Evolutionary conservation across 2,888 invertebrate genomes (phyloP).

Genomic region (Exephanes ischioxanthus): DNA sequence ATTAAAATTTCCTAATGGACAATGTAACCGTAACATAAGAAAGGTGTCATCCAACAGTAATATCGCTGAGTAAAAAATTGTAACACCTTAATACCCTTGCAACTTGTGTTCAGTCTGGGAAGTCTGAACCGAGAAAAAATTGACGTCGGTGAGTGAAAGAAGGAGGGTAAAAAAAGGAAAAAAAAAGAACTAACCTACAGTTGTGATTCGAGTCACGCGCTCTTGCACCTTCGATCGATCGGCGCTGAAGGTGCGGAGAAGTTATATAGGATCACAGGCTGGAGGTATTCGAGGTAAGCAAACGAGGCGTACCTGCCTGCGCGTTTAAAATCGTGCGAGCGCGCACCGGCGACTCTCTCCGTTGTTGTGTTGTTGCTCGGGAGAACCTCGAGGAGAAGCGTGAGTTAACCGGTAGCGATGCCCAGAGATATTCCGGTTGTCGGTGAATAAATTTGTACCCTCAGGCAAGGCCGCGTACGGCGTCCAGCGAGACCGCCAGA

Average conservation of each 20-base stretch:
- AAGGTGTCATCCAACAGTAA: too few species aligned
- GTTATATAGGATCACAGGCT: slow-evolving; percentile 16
- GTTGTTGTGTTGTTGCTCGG: slow-evolving; percentile 10
- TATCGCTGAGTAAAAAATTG: too few species aligned
- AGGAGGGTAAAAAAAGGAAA: neutral
- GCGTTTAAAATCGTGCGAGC: slow-evolving; percentile 18
- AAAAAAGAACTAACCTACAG: neutral
- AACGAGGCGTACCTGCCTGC: slow-evolving; percentile 8
- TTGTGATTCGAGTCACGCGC: slow-evolving; percentile 58
- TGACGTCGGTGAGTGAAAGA: slow-evolving; percentile 41
- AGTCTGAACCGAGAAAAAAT: neutral
- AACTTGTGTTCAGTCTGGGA: neutral
- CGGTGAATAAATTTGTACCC: slow-evolving; percentile 77
- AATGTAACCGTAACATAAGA: too few species aligned
- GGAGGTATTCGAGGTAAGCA: slow-evolving; percentile 39
- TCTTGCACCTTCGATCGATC: slow-evolving; percentile 50
- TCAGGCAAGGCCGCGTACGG: slow-evolving; percentile 76
- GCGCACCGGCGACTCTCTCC: neutral
- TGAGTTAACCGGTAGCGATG: slow-evolving; percentile 68
- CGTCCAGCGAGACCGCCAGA: slow-evolving; percentile 74
- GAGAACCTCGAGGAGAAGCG: slow-evolving; percentile 25
- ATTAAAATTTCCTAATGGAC: too few species aligned
- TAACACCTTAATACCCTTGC: neutral
- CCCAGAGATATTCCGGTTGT: slow-evolving; percentile 76
- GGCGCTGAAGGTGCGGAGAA: slow-evolving; percentile 30